Evolutionary conservation across 2,113 vertebrate species (phyloP).

Genomic region (Clarias macrocephalus): DNA sequence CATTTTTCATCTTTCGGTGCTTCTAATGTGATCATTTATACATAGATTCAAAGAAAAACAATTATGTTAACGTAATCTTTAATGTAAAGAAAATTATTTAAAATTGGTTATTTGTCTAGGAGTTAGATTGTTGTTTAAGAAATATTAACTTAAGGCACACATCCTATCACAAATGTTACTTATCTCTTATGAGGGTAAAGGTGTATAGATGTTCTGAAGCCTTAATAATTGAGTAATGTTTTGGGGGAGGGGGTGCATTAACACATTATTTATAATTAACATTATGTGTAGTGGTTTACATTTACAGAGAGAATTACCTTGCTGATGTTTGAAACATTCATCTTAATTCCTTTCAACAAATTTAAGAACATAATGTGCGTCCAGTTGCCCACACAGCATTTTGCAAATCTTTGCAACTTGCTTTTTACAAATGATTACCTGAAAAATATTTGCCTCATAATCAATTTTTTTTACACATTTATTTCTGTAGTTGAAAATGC

Average conservation of each 20-base stretch:
- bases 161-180: background rate
- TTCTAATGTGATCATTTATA: background rate
- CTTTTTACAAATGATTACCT: background rate
- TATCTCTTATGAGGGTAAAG: background rate
- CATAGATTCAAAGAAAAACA: background rate
- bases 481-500: background rate
- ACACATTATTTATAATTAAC: background rate
- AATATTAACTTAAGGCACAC: background rate
- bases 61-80: background rate
- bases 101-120: background rate
- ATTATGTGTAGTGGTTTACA: background rate
- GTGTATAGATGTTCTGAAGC: background rate
- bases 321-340: background rate
- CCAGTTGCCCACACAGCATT: background rate
- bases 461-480: background rate
- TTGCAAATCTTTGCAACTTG: background rate
- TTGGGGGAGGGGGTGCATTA: background rate
- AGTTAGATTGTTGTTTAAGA: conserved; percentile 1
- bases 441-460: background rate
- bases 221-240: too few relatives aligned
- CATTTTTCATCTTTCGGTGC: background rate
- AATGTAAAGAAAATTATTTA: background rate
- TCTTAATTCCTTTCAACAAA: background rate
- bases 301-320: background rate
- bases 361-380: background rate